phyloP scores from a whole-genome alignment of 2,113 vertebrate genomes.

The Colossoma macropomum region DNA sequence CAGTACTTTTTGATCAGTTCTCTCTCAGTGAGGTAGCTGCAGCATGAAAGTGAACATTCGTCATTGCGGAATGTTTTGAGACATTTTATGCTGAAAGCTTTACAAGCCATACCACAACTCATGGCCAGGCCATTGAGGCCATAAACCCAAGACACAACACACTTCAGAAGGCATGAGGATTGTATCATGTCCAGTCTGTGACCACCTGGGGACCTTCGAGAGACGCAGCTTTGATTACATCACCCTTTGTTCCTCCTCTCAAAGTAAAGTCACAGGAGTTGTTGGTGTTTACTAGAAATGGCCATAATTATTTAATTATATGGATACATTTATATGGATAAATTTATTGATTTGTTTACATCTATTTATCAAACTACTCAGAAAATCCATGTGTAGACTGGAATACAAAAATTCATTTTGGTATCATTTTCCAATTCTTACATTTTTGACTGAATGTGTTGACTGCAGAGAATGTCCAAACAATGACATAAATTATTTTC shows the following conservation, averaged over 20 bases:
- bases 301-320: no score
- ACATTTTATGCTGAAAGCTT: constrained; percentile 17
- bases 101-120: not conserved
- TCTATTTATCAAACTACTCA: no score
- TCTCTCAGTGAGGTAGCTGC: not conserved
- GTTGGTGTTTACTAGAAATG: no score
- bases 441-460: no score
- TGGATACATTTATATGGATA: no score
- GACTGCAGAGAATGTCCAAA: no score
- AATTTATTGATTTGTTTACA: no score
- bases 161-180: not conserved
- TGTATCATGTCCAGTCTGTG: not conserved
- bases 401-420: no score
- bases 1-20: not conserved
- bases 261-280: not conserved
- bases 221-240: constrained; percentile 12
- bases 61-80: constrained; percentile 27
- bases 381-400: no score
- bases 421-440: no score
- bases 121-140: not conserved
- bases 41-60: constrained; percentile 13
- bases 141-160: not conserved
- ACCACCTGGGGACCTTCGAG: constrained; percentile 12
- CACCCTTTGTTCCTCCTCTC: not conserved
- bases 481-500: not conserved